These are phyloP conservation scores for Climacteris rufus DNA, from an alignment of 2,113 vertebrate species.

Conservation along the genomic window DNA sequence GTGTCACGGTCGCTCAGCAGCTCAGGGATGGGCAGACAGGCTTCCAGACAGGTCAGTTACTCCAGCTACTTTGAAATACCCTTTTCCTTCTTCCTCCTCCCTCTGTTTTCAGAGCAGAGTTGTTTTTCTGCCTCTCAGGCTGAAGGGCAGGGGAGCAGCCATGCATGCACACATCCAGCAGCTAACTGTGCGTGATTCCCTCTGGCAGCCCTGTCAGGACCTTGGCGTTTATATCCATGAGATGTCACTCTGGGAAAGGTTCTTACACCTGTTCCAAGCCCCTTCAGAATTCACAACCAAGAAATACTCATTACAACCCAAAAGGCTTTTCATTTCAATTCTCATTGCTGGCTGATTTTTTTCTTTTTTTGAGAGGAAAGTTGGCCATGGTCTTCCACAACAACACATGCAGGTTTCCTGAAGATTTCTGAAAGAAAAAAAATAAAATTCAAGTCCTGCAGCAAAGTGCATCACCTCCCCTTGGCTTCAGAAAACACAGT, in stretches of 20 bases:
- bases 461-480: background rate
- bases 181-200: background rate
- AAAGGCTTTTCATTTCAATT: background rate
- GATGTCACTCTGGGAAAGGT: background rate
- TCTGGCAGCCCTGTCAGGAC: constrained; percentile 10
- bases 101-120: background rate
- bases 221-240: fast-evolving
- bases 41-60: background rate
- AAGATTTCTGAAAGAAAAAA: background rate
- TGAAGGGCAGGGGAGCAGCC: background rate
- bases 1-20: background rate
- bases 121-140: background rate
- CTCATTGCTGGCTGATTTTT: background rate
- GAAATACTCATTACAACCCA: background rate
- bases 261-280: background rate
- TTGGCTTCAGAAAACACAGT: background rate
- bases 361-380: background rate
- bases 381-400: background rate
- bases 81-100: background rate
- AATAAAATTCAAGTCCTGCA: background rate
- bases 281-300: background rate
- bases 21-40: background rate
- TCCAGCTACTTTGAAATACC: background rate
- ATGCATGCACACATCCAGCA: background rate
- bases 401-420: background rate